Conservation (phyloP, 1,140 invertebrate genomes). For the Eumaeus atala region DNA sequence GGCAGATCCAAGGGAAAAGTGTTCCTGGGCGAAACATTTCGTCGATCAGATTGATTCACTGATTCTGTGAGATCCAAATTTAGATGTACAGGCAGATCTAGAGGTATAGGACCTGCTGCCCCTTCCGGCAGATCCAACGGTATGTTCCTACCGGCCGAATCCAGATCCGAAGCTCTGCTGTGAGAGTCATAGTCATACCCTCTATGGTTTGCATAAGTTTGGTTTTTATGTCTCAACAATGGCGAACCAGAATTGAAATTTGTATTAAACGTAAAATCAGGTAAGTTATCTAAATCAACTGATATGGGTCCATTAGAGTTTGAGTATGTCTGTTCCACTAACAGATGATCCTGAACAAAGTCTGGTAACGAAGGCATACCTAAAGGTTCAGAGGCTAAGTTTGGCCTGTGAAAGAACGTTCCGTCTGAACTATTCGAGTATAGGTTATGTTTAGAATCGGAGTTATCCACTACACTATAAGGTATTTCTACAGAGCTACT, state of each 20-base stretch:
- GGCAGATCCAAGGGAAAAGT: constrained; percentile 67
- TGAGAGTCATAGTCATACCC: constrained; percentile 57
- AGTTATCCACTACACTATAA: constrained; percentile 61
- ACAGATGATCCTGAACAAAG: constrained; percentile 80
- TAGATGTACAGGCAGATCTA: constrained; percentile 55
- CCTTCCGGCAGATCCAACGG: constrained; percentile 65
- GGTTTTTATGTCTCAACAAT: constrained; percentile 46
- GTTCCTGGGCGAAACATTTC: constrained; percentile 55
- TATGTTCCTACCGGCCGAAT: constrained; percentile 40
- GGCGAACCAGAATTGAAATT: constrained; percentile 58
- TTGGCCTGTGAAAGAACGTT: constrained; percentile 58
- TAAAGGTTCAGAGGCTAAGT: constrained; percentile 58
- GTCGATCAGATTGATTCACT: constrained; percentile 56
- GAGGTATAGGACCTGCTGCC: constrained; percentile 41
- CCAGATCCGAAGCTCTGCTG: constrained; percentile 44
- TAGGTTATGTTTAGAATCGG: constrained; percentile 63
- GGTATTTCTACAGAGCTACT: constrained; percentile 66
- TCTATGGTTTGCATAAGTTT: constrained; percentile 42
- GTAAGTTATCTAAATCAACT: constrained; percentile 74
- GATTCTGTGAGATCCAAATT: constrained; percentile 67
- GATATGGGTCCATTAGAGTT: constrained; percentile 67
- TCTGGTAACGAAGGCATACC: constrained; percentile 76
- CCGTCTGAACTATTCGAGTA: constrained; percentile 52
- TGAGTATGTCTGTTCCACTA: constrained; percentile 77
- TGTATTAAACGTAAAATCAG: constrained; percentile 76